phyloP scores from a whole-genome alignment of 2,888 invertebrate genomes.

The Apodemia mormo region DNA sequence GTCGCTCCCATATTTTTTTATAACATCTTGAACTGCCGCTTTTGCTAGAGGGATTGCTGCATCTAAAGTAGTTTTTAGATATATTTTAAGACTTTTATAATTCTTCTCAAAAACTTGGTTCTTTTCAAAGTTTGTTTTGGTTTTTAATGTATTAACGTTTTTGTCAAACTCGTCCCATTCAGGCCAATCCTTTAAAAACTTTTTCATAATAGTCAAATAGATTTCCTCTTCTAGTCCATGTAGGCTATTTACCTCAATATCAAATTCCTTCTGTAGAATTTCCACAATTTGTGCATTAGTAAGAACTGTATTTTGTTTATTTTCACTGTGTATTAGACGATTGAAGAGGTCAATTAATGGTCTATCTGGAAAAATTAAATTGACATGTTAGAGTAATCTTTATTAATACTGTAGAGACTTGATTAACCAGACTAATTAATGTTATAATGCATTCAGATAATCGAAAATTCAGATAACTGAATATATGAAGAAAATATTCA shows the following conservation, averaged over 20 bases:
- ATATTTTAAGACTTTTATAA: slow-evolving; percentile 53
- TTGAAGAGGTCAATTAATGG: slow-evolving; percentile 61
- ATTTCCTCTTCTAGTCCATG: slow-evolving; percentile 60
- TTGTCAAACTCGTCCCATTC: slow-evolving; percentile 63
- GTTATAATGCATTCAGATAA: no score
- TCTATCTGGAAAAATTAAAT: slow-evolving; percentile 48
- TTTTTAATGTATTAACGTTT: slow-evolving; percentile 46
- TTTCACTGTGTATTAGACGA: slow-evolving; percentile 53
- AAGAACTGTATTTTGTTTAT: slow-evolving; percentile 57
- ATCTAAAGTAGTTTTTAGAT: slow-evolving; percentile 50
- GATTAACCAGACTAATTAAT: no score
- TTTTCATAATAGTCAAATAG: slow-evolving; percentile 61
- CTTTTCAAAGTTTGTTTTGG: slow-evolving; percentile 39
- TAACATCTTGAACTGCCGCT: slow-evolving; percentile 36
- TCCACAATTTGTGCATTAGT: slow-evolving; percentile 60
- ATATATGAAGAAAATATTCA: no score
- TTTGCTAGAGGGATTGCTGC: slow-evolving; percentile 44
- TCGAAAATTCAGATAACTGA: no score
- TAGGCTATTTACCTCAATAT: slow-evolving; percentile 45
- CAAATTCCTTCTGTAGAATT: slow-evolving; percentile 58
- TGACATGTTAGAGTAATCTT: background rate
- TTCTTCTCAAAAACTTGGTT: slow-evolving; percentile 48
- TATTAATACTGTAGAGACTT: no score
- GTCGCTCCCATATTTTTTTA: slow-evolving; percentile 22
- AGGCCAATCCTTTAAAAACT: slow-evolving; percentile 66